These are phyloP conservation scores for Porites australiensis DNA, from an alignment of 64 coral and sea anemone genomes.

Conservation along the genomic window DNA sequence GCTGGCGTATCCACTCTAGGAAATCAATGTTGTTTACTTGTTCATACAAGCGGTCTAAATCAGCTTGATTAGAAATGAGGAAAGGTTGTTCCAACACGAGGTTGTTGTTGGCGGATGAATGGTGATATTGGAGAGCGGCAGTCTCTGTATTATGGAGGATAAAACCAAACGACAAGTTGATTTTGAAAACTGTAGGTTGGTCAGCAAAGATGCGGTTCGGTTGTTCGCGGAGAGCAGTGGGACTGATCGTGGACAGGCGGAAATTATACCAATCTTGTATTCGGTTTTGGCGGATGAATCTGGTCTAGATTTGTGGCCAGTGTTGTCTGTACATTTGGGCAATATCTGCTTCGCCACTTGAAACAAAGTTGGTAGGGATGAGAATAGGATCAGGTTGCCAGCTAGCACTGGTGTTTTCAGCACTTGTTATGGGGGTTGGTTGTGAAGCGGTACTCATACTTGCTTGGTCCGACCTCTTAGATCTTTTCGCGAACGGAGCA, in stretches of 20 bases:
- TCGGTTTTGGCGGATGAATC: conserved; percentile 25
- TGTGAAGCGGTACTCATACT: too few relatives aligned
- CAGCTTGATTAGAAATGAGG: background rate
- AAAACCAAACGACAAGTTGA: conserved; percentile 23
- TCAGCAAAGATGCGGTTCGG: conserved; percentile 1
- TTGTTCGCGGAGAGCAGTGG: conserved; percentile 1
- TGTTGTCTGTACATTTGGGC: background rate
- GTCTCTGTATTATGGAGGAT: conserved; percentile 17
- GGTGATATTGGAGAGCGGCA: background rate
- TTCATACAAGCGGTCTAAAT: background rate
- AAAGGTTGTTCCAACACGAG: background rate
- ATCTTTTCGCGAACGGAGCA: background rate
- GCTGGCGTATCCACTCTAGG: too few relatives aligned
- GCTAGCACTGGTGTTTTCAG: background rate
- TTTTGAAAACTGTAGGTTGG: conserved; percentile 21
- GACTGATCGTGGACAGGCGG: background rate
- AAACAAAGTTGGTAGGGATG: background rate
- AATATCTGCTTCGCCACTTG: background rate
- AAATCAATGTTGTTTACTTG: too few relatives aligned
- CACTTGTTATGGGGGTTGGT: background rate
- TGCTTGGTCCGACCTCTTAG: background rate
- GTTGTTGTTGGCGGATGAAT: background rate
- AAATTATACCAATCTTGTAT: conserved; percentile 47
- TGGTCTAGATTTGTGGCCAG: conserved; percentile 18
- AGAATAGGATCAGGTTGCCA: background rate